Base-by-base conservation (phyloP, 2,113 vertebrate species). In the Collichthys lucidus region DNA sequence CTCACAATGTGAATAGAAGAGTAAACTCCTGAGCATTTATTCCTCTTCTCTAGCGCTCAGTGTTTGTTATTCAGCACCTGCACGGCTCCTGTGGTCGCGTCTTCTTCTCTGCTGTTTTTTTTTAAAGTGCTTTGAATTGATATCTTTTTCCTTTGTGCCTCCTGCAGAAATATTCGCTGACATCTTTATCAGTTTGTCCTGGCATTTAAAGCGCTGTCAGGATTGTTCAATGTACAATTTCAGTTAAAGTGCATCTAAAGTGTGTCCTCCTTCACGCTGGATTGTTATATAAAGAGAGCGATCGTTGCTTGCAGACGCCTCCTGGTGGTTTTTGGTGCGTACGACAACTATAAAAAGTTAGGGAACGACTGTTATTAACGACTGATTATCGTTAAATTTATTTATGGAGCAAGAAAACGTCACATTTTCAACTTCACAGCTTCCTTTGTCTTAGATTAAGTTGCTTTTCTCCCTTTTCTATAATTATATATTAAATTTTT, bases 1-100 rank as follows among this genome's bases (percentile, higher is more conserved):
- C 66, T 53, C 20, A 49, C 44, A 44, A 15, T 74, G 14, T 55
- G 19, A 68, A 68, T 46, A 53, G 69, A 62, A 46, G 72, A 63
- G 24, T 29, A 22, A 67, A 52, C 19, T 50, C 10, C 12, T 11
- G 14, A 9, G 35, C 11, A 56, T 20, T 22, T n/a, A 52, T 8
- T 68, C 19, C 40, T 72, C 24, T 29, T 53, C 31, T 44, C n/a
- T 4, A 3, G 3, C 15, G 31, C 19, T 80, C 3, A 1, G n/a
- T 17, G 24, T 46, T 44, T 52, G 19, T 61, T 53, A 55, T 40
- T 24, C 5, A 40, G 57, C 56, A 63, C 20, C 26, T 52, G 70
- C 20, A 16, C 22, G 29, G 52, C 64, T 6, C 50, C 16, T 7
- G 42, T 57, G 11, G 10, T 5, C 11, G 5, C 3, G 20, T 3